Conservation (phyloP, 2,113 vertebrate species). For the Coracopsis vasa region DNA sequence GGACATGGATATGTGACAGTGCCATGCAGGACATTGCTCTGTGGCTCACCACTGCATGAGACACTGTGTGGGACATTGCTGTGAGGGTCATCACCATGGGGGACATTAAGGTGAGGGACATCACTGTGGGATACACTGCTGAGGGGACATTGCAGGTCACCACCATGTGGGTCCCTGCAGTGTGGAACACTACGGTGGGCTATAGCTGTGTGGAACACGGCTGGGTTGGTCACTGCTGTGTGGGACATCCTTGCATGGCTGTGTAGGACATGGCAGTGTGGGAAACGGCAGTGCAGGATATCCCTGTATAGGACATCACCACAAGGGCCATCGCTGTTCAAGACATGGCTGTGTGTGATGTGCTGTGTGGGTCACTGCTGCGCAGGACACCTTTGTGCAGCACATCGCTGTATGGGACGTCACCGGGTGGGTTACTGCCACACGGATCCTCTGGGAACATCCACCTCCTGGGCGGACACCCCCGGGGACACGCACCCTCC, state of each 20-base stretch:
- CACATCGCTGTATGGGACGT: background rate
- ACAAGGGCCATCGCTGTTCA: accelerated
- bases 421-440: background rate
- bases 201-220: too few species aligned
- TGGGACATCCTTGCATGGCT: background rate
- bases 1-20: background rate
- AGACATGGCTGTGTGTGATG: background rate
- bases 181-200: background rate
- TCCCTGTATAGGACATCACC: background rate
- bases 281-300: background rate
- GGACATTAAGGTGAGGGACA: background rate
- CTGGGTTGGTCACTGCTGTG: background rate
- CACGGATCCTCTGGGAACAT: background rate
- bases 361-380: background rate
- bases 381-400: background rate
- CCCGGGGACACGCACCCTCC: background rate
- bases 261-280: background rate
- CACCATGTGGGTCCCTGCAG: background rate
- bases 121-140: background rate
- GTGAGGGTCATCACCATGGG: background rate
- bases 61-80: background rate
- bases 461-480: background rate
- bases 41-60: background rate
- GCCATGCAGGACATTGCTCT: too few species aligned
- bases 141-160: background rate